Percentiles rank a stretch among this genome's conserved stretches.
Evolutionary conservation across 2,797 vertebrate genomes (phyloP).

Genomic region (Acrocephalus scirpaceus): DNA sequence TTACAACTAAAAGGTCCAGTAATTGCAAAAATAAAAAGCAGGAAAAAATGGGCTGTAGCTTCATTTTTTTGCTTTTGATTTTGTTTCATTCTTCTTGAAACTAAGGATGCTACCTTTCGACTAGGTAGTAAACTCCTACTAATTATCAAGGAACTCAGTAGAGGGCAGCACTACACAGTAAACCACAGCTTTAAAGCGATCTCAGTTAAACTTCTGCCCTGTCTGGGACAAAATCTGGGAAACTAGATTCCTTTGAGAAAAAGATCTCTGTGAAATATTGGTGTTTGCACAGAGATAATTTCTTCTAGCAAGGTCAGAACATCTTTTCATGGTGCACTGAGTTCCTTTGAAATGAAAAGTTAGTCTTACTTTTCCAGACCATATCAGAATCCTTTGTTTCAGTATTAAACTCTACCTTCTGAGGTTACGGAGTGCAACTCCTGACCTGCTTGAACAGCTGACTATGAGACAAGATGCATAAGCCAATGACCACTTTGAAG

Average conservation of each 20-base stretch:
- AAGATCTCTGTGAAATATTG: neutral
- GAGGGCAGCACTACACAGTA: conserved; percentile 41
- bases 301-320: neutral
- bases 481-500: neutral
- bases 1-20: neutral
- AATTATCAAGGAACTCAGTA: conserved; percentile 12
- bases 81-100: neutral
- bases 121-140: neutral
- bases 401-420: neutral
- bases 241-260: neutral
- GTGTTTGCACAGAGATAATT: neutral
- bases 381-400: neutral
- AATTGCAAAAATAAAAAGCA: neutral
- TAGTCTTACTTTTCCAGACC: neutral
- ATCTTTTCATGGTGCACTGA: neutral
- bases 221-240: neutral
- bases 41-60: accelerated
- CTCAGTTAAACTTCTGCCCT: neutral
- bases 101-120: neutral
- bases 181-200: neutral
- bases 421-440: accelerated
- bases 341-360: neutral
- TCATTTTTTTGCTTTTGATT: neutral
- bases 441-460: neutral
- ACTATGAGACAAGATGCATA: neutral